Conservation (phyloP, 2,797 vertebrate species). For the Coracias cyanogaster region DNA sequence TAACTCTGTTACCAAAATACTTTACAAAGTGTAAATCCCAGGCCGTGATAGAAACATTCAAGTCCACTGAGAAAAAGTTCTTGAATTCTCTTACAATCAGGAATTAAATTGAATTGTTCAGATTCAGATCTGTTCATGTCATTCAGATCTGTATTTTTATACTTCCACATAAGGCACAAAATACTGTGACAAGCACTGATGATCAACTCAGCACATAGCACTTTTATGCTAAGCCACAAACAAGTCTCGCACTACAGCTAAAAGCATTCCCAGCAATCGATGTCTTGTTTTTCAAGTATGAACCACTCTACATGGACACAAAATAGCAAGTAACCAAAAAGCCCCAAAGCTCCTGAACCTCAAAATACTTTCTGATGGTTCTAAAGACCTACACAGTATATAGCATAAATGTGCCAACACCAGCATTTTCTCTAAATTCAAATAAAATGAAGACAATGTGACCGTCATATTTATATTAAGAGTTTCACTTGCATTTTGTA, state of each 20-base stretch:
- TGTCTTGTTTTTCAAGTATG: neutral
- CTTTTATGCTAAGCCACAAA: neutral
- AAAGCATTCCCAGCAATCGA: neutral
- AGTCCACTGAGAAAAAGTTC: neutral
- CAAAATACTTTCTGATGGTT: neutral
- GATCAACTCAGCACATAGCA: neutral
- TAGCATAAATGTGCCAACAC: neutral
- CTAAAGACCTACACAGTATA: neutral
- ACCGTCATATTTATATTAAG: neutral
- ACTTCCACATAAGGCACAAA: neutral
- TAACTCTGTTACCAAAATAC: neutral
- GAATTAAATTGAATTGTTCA: neutral
- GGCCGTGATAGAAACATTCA: neutral
- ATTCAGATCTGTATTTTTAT: neutral
- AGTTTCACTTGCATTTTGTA: neutral
- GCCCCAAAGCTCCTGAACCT: accelerated
- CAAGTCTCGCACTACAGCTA: neutral
- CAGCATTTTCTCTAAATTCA: neutral
- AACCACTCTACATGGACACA: neutral
- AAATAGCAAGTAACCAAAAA: neutral
- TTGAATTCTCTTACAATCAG: neutral
- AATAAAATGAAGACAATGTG: neutral
- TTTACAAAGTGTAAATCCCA: neutral
- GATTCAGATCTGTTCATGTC: no score
- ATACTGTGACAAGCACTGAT: neutral